A percentile compares a stretch with the other conserved stretches of the same genome.
These are phyloP conservation scores for Dasysyrphus albostriatus DNA, from an alignment of 2,888 invertebrate species.

Conservation along the genomic window DNA sequence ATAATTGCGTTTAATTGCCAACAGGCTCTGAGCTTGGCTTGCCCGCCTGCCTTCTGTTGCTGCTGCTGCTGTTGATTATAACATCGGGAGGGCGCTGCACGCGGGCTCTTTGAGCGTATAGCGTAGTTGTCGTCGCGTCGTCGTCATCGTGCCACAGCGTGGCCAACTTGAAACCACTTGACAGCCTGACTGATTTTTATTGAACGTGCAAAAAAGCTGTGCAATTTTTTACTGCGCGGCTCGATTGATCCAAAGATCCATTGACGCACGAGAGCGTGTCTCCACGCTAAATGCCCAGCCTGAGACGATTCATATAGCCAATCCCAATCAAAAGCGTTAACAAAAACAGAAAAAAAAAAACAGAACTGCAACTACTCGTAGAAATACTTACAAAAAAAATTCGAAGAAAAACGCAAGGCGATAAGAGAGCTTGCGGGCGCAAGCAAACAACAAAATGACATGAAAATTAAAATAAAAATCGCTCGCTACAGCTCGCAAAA, in stretches of 20 bases:
- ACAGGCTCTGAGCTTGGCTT: constrained; percentile 37
- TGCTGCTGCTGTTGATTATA: constrained; percentile 64
- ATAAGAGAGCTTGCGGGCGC: constrained; percentile 26
- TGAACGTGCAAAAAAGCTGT: constrained; percentile 66
- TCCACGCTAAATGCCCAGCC: constrained; percentile 63
- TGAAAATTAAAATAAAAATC: constrained; percentile 72
- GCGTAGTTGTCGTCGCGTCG: constrained; percentile 7
- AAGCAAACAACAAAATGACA: constrained; percentile 51
- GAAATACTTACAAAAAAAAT: constrained; percentile 28
- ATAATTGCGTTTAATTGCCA: constrained; percentile 76
- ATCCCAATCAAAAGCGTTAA: constrained; percentile 67
- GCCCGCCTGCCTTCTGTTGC: constrained; percentile 26
- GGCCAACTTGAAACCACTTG: constrained; percentile 70
- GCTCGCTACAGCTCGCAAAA: constrained; percentile 56
- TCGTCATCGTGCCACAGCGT: constrained; percentile 13
- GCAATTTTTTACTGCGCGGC: constrained; percentile 38
- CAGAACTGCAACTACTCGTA: constrained; percentile 24
- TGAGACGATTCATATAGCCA: constrained; percentile 62
- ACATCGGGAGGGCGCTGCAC: constrained; percentile 35
- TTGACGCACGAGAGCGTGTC: constrained; percentile 69
- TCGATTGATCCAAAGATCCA: constrained; percentile 50
- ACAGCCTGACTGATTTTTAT: constrained; percentile 76
- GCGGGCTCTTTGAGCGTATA: constrained; percentile 67
- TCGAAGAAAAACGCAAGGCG: background rate
- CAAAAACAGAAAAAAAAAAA: constrained; percentile 24